Conservation (phyloP, 35 echinoderm and acorn worm species). For the Lytechinus pictus region DNA sequence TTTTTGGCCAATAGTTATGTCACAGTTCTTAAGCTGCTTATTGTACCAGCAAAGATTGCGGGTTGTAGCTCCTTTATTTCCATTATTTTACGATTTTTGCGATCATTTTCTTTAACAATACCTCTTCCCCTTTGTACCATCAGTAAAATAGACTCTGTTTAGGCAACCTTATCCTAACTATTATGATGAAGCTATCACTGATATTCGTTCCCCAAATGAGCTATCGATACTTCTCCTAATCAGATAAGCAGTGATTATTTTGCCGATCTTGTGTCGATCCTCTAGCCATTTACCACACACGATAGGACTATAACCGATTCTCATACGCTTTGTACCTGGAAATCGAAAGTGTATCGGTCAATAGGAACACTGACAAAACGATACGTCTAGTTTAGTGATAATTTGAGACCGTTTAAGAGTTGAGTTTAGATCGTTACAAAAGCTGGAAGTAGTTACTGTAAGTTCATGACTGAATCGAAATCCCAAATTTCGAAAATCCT, state of each 20-base stretch:
- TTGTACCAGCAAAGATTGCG: too few species aligned
- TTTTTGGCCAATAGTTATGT: too few species aligned
- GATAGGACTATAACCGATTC: neutral
- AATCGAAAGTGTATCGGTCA: neutral
- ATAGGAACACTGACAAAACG: neutral
- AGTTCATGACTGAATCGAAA: too few species aligned
- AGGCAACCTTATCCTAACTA: neutral
- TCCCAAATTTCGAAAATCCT: too few species aligned
- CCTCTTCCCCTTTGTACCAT: too few species aligned
- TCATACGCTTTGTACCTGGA: neutral
- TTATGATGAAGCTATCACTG: neutral
- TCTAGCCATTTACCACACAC: neutral
- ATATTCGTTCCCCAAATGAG: neutral
- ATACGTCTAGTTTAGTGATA: neutral
- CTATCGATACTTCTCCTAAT: neutral
- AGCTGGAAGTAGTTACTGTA: neutral
- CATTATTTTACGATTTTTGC: too few species aligned
- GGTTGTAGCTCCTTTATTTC: too few species aligned
- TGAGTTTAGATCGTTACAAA: neutral
- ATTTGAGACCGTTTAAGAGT: neutral
- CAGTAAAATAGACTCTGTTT: too few species aligned
- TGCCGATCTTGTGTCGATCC: neutral
- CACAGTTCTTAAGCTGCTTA: too few species aligned
- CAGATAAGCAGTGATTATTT: neutral
- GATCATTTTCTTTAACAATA: too few species aligned